Evolutionary conservation across 2,888 invertebrate species (phyloP).

Genomic region (Disparrhopalites patrizii): DNA sequence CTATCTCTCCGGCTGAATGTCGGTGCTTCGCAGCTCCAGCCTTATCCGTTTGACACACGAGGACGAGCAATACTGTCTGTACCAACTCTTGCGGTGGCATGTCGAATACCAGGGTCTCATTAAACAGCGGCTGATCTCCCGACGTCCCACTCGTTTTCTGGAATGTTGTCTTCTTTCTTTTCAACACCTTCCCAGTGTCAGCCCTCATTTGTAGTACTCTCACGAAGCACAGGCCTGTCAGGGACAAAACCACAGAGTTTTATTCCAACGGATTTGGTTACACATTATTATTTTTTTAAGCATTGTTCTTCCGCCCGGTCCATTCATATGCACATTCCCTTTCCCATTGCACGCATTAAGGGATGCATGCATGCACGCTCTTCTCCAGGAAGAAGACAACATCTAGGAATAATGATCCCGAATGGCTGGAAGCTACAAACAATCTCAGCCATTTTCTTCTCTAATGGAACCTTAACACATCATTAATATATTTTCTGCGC

Average conservation of each 20-base stretch:
- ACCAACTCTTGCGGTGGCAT: slow-evolving; percentile 50
- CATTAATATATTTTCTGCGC: too few relatives aligned
- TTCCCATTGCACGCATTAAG: too few relatives aligned
- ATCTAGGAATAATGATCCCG: too few relatives aligned
- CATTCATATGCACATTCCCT: too few relatives aligned
- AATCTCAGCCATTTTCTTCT: too few relatives aligned
- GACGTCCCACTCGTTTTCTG: slow-evolving; percentile 41
- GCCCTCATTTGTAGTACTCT: slow-evolving; percentile 49
- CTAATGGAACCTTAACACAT: too few relatives aligned
- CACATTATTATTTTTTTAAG: neutral
- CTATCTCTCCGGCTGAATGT: slow-evolving; percentile 4
- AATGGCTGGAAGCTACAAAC: too few relatives aligned
- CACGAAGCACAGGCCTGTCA: slow-evolving; percentile 49
- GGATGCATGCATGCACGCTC: too few relatives aligned
- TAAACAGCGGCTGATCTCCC: slow-evolving; percentile 49
- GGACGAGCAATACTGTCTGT: slow-evolving; percentile 48
- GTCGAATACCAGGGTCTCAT: slow-evolving; percentile 51
- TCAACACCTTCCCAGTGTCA: slow-evolving; percentile 50
- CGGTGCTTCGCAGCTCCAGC: slow-evolving; percentile 18
- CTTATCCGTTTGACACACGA: slow-evolving; percentile 47
- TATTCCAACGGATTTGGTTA: neutral
- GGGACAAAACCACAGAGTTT: neutral
- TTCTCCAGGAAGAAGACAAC: too few relatives aligned
- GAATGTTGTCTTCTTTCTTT: slow-evolving; percentile 50
- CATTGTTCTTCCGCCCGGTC: too few relatives aligned